Evolutionary conservation across 2,113 vertebrate genomes (phyloP).

Genomic region (Cyanoliseus patagonus): DNA sequence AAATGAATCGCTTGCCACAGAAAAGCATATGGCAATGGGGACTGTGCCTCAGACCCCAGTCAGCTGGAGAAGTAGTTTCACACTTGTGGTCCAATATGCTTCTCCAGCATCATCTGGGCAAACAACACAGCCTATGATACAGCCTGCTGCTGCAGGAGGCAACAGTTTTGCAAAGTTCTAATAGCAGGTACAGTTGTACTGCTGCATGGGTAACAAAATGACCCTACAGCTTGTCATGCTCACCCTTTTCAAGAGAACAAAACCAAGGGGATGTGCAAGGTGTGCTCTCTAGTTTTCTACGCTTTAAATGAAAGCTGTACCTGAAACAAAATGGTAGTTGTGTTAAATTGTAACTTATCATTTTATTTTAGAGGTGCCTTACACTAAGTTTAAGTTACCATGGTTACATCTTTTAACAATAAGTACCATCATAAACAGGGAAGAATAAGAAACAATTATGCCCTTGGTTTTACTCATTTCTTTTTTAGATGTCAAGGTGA

Average conservation of each 20-base stretch:
- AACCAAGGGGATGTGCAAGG: neutral
- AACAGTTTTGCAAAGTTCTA: neutral
- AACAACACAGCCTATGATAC: neutral
- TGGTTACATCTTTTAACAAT: neutral
- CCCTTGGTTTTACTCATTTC: neutral
- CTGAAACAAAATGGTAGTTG: neutral
- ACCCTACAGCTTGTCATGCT: neutral
- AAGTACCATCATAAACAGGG: neutral
- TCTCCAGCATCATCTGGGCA: neutral
- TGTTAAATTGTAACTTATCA: neutral
- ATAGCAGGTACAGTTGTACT: neutral
- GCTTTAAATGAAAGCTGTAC: neutral
- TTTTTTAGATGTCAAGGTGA: neutral
- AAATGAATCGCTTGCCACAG: neutral
- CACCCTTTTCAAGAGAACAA: neutral
- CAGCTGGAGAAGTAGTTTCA: neutral
- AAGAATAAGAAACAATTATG: neutral
- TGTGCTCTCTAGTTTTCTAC: neutral
- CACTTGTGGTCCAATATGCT: neutral
- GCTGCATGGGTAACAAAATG: neutral
- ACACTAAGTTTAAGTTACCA: neutral
- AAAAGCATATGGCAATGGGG: fast-evolving
- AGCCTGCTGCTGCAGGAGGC: neutral
- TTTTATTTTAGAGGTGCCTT: neutral
- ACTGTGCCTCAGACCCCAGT: fast-evolving